phyloP scores from a whole-genome alignment of 1,140 invertebrate genomes.

The Lordiphosa clarofinis region DNA sequence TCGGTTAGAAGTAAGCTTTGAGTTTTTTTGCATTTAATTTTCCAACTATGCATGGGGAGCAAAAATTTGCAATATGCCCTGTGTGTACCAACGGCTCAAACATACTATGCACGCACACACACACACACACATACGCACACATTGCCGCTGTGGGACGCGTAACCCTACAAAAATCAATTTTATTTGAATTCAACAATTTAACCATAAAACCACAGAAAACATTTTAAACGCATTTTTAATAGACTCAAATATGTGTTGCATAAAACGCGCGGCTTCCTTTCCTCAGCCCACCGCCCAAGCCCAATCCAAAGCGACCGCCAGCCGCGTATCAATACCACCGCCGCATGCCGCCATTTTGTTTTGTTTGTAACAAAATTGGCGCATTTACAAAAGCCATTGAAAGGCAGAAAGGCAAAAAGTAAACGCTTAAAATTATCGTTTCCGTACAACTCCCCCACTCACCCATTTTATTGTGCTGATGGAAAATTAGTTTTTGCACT shows the following conservation, averaged over 20 bases:
- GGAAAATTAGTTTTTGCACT: slow-evolving; percentile 69
- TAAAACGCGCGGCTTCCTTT: slow-evolving; percentile 52
- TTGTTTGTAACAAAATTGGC: slow-evolving; percentile 73
- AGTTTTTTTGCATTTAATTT: slow-evolving; percentile 47
- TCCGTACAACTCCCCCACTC: not conserved
- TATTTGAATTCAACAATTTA: slow-evolving; percentile 79
- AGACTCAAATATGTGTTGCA: slow-evolving; percentile 79
- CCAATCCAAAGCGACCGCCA: not conserved
- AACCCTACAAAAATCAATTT: slow-evolving; percentile 66
- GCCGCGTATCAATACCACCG: slow-evolving; percentile 45
- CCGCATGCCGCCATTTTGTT: slow-evolving; percentile 58
- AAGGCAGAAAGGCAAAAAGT: slow-evolving; percentile 38
- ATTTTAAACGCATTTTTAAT: slow-evolving; percentile 80
- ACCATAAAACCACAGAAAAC: slow-evolving; percentile 79
- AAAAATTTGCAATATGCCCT: slow-evolving; percentile 44
- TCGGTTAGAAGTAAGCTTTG: no score
- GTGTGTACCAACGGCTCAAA: slow-evolving; percentile 13
- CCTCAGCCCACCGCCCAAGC: no score
- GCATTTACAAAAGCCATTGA: slow-evolving; percentile 70
- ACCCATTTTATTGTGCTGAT: slow-evolving; percentile 62
- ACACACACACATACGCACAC: not conserved
- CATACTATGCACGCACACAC: not conserved
- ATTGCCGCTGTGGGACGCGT: not conserved
- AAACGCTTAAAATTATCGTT: slow-evolving; percentile 44
- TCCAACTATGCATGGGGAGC: slow-evolving; percentile 37